Percentiles rank a stretch among this genome's conserved stretches.
These are phyloP conservation scores for Lagria hirta DNA, from an alignment of 2,888 invertebrate species.

Conservation along the genomic window DNA sequence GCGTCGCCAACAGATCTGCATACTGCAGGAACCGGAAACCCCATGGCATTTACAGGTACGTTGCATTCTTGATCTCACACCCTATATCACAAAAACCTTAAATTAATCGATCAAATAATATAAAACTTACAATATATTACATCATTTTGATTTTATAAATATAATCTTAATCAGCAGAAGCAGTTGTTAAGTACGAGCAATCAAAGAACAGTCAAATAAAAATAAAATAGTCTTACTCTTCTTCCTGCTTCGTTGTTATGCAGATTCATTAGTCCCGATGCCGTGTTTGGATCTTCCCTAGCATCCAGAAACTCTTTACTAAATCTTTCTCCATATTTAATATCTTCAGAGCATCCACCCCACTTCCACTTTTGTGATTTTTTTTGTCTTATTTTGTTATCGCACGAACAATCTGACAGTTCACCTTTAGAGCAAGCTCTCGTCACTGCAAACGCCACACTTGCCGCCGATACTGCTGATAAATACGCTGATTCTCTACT, in stretches of 20 bases:
- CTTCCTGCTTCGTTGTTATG: conserved; percentile 93
- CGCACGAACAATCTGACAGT: conserved; percentile 85
- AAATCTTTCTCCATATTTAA: conserved; percentile 80
- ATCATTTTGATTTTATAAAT: too few relatives aligned
- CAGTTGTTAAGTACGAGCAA: too few relatives aligned
- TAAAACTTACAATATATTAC: too few relatives aligned
- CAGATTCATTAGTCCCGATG: conserved; percentile 81
- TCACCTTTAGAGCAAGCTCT: conserved; percentile 85
- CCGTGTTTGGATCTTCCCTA: conserved; percentile 70
- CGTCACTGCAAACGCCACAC: conserved; percentile 86
- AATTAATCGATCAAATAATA: conserved; percentile 3
- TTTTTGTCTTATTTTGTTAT: conserved; percentile 59
- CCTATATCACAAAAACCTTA: conserved; percentile 52
- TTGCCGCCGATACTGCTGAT: conserved; percentile 85
- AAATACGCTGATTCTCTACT: conserved; percentile 89
- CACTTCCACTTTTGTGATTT: conserved; percentile 82
- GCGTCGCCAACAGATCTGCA: conserved; percentile 87
- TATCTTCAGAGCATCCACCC: conserved; percentile 93
- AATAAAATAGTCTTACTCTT: conserved; percentile 67
- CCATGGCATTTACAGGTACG: conserved; percentile 92
- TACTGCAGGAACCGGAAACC: conserved; percentile 89
- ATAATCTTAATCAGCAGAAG: too few relatives aligned
- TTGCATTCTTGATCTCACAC: conserved; percentile 76
- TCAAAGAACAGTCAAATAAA: too few relatives aligned
- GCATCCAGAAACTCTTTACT: conserved; percentile 86